Evolutionary conservation across 2,888 invertebrate species (phyloP).

Genomic region (Andrena trimmerana): DNA sequence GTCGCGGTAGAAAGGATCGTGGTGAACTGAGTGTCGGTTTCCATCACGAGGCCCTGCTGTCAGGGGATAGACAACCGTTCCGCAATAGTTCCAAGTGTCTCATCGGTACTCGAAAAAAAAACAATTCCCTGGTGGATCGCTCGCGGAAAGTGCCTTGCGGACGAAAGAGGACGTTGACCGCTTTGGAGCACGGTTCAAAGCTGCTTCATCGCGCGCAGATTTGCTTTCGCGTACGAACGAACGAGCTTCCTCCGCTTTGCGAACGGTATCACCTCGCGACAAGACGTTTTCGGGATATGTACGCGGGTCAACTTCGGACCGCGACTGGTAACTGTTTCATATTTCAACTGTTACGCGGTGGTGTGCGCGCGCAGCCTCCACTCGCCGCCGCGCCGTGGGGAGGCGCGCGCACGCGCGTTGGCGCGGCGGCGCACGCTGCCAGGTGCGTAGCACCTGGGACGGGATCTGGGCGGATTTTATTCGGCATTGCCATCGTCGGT

Average conservation of each 20-base stretch:
- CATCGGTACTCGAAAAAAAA: conserved; percentile 38
- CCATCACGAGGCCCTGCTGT: conserved; percentile 43
- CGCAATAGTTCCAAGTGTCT: conserved; percentile 19
- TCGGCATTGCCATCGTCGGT: too few relatives aligned
- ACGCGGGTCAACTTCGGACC: conserved; percentile 75
- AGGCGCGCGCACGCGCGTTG: conserved; percentile 14
- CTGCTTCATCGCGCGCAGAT: conserved; percentile 35
- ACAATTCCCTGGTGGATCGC: not conserved
- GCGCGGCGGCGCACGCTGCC: not conserved
- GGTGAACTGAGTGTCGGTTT: not conserved
- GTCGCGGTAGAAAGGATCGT: not conserved
- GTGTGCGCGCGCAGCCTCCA: conserved; percentile 64
- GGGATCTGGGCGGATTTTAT: not conserved
- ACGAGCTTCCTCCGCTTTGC: conserved; percentile 33
- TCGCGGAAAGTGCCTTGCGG: not conserved
- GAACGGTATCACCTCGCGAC: conserved; percentile 49
- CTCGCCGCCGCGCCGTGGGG: not conserved
- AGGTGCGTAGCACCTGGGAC: not conserved
- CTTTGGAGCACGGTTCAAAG: conserved; percentile 5
- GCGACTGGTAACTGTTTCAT: conserved; percentile 81
- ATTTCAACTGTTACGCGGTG: conserved; percentile 82
- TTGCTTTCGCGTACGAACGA: conserved; percentile 17
- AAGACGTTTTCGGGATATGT: conserved; percentile 70
- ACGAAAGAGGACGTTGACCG: conserved; percentile 7
- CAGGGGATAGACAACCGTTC: conserved; percentile 5